These are phyloP conservation scores for Danionella cerebrum DNA, from an alignment of 2,113 vertebrate species.

Conservation along the genomic window DNA sequence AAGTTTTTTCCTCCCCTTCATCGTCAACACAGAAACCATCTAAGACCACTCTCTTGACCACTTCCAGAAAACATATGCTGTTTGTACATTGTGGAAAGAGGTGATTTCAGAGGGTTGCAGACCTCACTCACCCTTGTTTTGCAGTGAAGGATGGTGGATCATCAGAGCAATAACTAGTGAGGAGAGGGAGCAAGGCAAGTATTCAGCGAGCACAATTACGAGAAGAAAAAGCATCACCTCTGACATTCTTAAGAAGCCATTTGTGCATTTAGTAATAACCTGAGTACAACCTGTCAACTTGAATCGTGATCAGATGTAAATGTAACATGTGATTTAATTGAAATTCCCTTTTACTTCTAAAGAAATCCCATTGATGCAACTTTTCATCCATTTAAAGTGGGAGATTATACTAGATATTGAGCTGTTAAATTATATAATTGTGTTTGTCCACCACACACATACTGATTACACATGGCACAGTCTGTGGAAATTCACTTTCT, in stretches of 20 bases:
- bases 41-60: not conserved
- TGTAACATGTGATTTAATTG: too few relatives aligned
- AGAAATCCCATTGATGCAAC: too few relatives aligned
- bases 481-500: too few relatives aligned
- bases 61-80: not conserved
- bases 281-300: not conserved
- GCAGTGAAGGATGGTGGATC: not conserved
- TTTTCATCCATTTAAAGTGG: too few relatives aligned
- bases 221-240: not conserved
- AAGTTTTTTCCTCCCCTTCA: not conserved
- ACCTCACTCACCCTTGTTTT: not conserved
- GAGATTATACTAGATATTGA: too few relatives aligned
- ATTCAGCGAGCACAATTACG: conserved; percentile 3
- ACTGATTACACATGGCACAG: too few relatives aligned
- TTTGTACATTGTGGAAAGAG: not conserved
- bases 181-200: not conserved
- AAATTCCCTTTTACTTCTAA: too few relatives aligned
- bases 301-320: not conserved
- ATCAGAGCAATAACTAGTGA: not conserved
- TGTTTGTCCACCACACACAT: too few relatives aligned
- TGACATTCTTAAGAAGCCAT: not conserved
- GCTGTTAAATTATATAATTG: too few relatives aligned
- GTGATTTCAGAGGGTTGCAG: not conserved
- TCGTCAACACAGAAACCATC: not conserved
- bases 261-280: not conserved